These are phyloP conservation scores for Wiebesia pumilae DNA, from an alignment of 1,140 invertebrate genomes.

Conservation along the genomic window DNA sequence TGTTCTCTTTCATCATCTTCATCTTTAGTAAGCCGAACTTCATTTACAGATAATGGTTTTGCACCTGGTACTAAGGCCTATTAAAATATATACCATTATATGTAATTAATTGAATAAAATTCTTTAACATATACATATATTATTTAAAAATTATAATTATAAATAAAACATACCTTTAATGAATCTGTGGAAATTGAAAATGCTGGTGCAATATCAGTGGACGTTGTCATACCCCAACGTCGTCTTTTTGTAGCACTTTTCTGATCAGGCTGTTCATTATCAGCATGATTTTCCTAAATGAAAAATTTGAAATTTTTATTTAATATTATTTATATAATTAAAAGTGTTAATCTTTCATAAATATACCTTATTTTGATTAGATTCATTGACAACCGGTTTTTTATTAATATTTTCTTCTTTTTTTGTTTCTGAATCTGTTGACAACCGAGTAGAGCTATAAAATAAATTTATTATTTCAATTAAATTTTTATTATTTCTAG, in stretches of 20 bases:
- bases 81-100: background rate
- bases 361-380: conserved; percentile 63
- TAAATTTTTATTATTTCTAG: conserved; percentile 24
- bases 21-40: conserved; percentile 73
- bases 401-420: conserved; percentile 57
- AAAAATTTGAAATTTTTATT: background rate
- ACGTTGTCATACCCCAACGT: conserved; percentile 70
- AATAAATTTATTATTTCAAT: conserved; percentile 42
- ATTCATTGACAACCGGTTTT: conserved; percentile 53
- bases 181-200: conserved; percentile 75
- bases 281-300: conserved; percentile 67
- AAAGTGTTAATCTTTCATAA: background rate
- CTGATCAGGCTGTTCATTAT: conserved; percentile 61
- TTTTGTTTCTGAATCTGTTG: conserved; percentile 56
- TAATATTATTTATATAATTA: too few relatives aligned
- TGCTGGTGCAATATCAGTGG: conserved; percentile 67
- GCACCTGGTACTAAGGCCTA: conserved; percentile 77
- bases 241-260: conserved; percentile 70
- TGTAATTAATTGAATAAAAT: background rate
- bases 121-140: background rate
- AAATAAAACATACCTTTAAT: conserved; percentile 68
- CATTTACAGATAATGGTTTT: conserved; percentile 74
- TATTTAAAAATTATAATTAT: background rate
- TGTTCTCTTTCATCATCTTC: conserved; percentile 70
- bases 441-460: conserved; percentile 60